phyloP scores from a whole-genome alignment of 2,797 vertebrate genomes.

The Pachyuromys duprasi region DNA sequence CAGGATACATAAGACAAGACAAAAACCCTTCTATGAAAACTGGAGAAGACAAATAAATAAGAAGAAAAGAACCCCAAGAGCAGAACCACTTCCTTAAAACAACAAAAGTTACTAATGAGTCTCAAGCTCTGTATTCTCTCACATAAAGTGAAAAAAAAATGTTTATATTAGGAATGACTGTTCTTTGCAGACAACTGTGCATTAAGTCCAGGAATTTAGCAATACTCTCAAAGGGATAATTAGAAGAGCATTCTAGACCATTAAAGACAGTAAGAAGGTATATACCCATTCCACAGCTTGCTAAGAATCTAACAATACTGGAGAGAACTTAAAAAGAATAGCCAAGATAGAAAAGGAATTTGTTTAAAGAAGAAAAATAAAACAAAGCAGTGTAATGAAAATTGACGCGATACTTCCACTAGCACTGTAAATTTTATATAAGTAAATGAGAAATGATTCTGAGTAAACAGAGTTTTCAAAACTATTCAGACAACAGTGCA shows the following conservation, averaged over 20 bases:
- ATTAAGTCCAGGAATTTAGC: background rate
- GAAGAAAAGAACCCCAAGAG: background rate
- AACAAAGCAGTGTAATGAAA: no score
- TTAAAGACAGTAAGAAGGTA: background rate
- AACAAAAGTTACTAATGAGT: background rate
- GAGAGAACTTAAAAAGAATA: background rate
- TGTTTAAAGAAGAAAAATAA: background rate
- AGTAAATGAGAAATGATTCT: background rate
- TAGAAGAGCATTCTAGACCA: rapidly evolving
- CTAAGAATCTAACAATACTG: background rate
- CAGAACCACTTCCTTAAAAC: background rate
- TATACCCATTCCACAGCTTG: background rate
- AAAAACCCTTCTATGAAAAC: background rate
- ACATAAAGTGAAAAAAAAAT: background rate
- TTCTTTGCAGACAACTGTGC: background rate
- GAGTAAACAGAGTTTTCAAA: background rate
- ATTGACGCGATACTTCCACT: background rate
- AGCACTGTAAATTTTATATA: background rate
- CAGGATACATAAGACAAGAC: background rate
- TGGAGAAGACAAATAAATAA: background rate
- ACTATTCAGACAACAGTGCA: background rate
- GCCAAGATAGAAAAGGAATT: background rate
- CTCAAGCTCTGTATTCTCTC: no score
- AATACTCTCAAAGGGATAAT: background rate
- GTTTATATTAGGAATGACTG: background rate